These are phyloP conservation scores for Heliothis peltigera DNA, from an alignment of 2,888 invertebrate species.

Conservation along the genomic window DNA sequence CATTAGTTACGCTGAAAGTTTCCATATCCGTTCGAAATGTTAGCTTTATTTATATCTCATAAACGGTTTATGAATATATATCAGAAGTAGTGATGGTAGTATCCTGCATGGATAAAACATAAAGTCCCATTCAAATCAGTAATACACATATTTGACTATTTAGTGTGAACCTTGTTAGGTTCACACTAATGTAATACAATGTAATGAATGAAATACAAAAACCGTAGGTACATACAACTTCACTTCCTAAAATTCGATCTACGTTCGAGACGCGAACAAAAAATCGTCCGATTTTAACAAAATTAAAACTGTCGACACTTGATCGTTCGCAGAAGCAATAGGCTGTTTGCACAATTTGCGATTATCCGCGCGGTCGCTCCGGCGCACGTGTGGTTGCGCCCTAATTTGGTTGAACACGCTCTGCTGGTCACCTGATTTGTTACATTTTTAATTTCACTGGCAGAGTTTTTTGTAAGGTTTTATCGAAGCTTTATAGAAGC, in stretches of 20 bases:
- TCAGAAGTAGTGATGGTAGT: no score
- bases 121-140: constrained; percentile 6
- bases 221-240: constrained; percentile 20
- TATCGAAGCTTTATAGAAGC: constrained; percentile 24
- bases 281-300: constrained; percentile 46
- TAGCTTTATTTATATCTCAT: no score
- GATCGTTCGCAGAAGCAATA: constrained; percentile 49
- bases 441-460: constrained; percentile 55
- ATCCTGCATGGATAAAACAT: not conserved
- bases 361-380: constrained; percentile 59
- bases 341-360: constrained; percentile 68
- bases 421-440: constrained; percentile 51
- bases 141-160: not conserved
- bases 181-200: no score
- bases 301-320: constrained; percentile 62
- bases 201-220: not conserved
- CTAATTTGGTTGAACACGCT: constrained; percentile 54
- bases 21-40: no score
- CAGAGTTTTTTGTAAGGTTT: constrained; percentile 34
- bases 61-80: no score
- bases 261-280: constrained; percentile 14
- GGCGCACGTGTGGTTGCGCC: constrained; percentile 61
- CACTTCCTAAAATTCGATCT: constrained; percentile 35
- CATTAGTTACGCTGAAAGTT: no score
- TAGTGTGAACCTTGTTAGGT: not conserved